Conservation (phyloP, 2,888 invertebrate genomes). For the Lapara coniferarum region DNA sequence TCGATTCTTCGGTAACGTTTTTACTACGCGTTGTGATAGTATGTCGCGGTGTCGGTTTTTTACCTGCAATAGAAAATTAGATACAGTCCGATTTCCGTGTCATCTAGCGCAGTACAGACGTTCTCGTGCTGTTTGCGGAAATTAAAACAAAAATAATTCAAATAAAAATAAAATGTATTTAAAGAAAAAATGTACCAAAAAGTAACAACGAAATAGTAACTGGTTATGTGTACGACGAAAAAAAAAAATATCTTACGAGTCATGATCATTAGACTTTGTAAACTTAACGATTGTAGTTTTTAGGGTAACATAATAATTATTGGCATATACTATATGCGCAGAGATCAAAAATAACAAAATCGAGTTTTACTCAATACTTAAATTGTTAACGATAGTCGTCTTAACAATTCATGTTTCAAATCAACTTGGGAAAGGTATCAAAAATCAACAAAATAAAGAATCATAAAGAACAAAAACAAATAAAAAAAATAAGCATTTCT, state of each 20-base stretch:
- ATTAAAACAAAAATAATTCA: conserved; percentile 42
- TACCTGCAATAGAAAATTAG: conserved; percentile 71
- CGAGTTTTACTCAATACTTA: conserved; percentile 25
- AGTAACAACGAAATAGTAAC: conserved; percentile 33
- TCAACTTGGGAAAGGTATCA: conserved; percentile 34
- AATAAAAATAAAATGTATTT: conserved; percentile 49
- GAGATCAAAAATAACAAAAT: conserved; percentile 31
- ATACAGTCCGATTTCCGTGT: conserved; percentile 60
- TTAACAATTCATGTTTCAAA: conserved; percentile 60
- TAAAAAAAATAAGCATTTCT: conserved; percentile 33
- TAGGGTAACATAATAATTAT: conserved; percentile 23
- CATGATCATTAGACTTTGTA: conserved; percentile 28
- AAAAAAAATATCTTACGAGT: conserved; percentile 12
- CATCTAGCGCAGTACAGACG: conserved; percentile 17
- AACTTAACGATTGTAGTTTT: conserved; percentile 27
- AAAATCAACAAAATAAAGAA: conserved; percentile 40
- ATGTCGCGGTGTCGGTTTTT: conserved; percentile 56
- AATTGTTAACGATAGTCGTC: conserved; percentile 28
- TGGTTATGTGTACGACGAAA: conserved; percentile 32
- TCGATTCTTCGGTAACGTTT: conserved; percentile 59
- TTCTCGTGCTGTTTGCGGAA: conserved; percentile 29
- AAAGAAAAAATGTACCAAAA: conserved; percentile 39
- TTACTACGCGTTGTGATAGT: conserved; percentile 74
- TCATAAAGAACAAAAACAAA: conserved; percentile 38
- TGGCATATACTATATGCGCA: neutral